A percentile compares a stretch with the other conserved stretches of the same genome.
Evolutionary conservation across 2,113 vertebrate genomes (phyloP).

Genomic region (Thamnaconus septentrionalis): DNA sequence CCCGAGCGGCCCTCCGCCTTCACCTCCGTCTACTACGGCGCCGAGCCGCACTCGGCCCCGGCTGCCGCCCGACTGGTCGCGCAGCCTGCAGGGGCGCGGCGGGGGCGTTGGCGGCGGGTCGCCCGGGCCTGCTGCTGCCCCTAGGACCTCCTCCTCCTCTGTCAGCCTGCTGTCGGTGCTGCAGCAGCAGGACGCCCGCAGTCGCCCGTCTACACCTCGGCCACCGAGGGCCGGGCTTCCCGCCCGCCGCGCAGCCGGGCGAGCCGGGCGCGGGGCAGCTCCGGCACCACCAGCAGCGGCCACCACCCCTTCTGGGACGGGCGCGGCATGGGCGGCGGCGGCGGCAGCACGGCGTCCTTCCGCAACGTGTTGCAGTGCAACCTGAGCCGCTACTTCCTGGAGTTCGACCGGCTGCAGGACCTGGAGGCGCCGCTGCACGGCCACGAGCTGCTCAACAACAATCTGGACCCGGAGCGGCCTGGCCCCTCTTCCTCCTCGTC

Average conservation of each 20-base stretch:
- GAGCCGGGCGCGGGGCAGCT: slow-evolving; percentile 69
- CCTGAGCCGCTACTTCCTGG: slow-evolving; percentile 96
- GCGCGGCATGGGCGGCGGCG: slow-evolving; percentile 33
- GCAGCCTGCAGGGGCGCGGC: slow-evolving; percentile 85
- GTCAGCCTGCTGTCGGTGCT: slow-evolving; percentile 91
- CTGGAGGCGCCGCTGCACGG: slow-evolving; percentile 87
- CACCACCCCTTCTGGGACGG: slow-evolving; percentile 80
- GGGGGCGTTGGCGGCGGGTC: slow-evolving; percentile 72
- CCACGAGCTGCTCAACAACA: slow-evolving; percentile 95
- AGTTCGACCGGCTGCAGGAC: slow-evolving; percentile 94
- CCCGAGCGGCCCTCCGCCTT: slow-evolving; percentile 93
- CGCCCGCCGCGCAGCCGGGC: slow-evolving; percentile 60
- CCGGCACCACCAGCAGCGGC: slow-evolving; percentile 79
- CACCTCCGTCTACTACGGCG: slow-evolving; percentile 92
- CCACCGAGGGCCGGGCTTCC: slow-evolving; percentile 92
- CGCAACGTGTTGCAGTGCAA: slow-evolving; percentile 96
- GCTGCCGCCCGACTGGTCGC: slow-evolving; percentile 82
- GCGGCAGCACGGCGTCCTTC: slow-evolving; percentile 79
- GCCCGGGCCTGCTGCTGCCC: slow-evolving; percentile 84
- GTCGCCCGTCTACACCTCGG: slow-evolving; percentile 94
- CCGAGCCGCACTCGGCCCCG: slow-evolving; percentile 72
- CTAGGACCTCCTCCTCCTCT: slow-evolving; percentile 95
- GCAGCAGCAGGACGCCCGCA: slow-evolving; percentile 90
- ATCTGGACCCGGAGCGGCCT: slow-evolving; percentile 88
- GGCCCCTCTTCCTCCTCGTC: slow-evolving; percentile 75